Evolutionary conservation across 2,113 vertebrate species (phyloP), one percentile per base, ranked within the genome.

Genomic region (Polyodon spathula): DNA sequence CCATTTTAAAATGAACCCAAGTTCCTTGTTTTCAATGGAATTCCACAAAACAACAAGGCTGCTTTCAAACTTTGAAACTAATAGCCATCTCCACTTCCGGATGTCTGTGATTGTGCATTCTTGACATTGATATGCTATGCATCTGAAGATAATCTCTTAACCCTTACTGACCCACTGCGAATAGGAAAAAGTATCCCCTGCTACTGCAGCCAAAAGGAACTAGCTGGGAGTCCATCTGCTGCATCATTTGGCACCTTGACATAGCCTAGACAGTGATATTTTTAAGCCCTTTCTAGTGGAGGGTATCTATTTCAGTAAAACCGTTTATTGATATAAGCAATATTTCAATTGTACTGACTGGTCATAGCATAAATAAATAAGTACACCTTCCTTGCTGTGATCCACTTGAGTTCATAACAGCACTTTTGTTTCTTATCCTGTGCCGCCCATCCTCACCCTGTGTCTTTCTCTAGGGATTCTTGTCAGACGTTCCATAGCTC

Each of bases 81-180:
- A 27, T 16, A 10, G 51, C 56, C 17, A 50, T 16, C 52, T 37
- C 42, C 37, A 42, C 54, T 8, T 63, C 27, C 57, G 54, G 14
- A 16, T 51, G 50, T 50, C 51, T 38, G 42, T 56, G 63, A 6
- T 40, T 63, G 37, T 61, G 51, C 48, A 54, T 43, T 64, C 48
- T 50, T 64, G 63, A 59, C 44, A 40, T 39, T 9, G 51, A 57
- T 16, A 4, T 8, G 56, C 51, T 63, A 75, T 77, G 71, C 64
- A 65, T 75, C 66, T 64, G 68, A 76, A 66, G 66, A 68, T 60
- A 62, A 60, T 66, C 67, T 64, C 70, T 82, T 63, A 73, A 72
- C 78, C 73, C 62, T 64, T 50, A 60, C 58, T 82, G 78, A 82
- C 70, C 70, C 64, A 59, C 10, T 43, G 68, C 55, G 67, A 72